Evolutionary conservation across 2,797 vertebrate genomes (phyloP), one percentile per base, ranked within the genome.

Genomic region (Rhabdophis nuchalis): DNA sequence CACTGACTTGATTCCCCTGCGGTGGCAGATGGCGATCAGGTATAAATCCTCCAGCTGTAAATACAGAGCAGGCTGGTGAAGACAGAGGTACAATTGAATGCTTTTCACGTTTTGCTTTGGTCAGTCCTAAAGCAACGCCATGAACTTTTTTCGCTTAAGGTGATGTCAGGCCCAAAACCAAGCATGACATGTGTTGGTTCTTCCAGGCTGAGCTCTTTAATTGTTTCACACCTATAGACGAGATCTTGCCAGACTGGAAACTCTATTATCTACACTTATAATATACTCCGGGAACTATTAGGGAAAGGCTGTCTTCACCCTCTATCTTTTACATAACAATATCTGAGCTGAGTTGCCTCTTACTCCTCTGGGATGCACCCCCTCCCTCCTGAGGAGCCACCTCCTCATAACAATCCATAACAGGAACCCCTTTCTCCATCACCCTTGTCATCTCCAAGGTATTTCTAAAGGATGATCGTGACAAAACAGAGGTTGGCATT

Each of bases 21-120:
- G 96, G 87, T 97, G 98, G 89, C 95, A 90, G 1, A 99, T 98
- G 77, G 99, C 99, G 0, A 99, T 98, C 94, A 99, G 96, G 96
- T 99, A 99, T 90, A 99, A 97, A 94, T 99, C 98, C 29, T 99
- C 98, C 0, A 98, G 93, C 99, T 99, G 97, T 27, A n/a, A 93
- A 88, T 72, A 93, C 4, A 23, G 0, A 64, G 27, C 0, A 6
- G 58, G 23, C 7, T 8, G 25, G 2, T 46, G 12, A 61, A 36
- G 6, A 90, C 56, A 72, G 20, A 85, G 23, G 8, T 23, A 9
- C 23, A 8, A 14, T 50, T 20, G 50, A 50, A 41, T 12, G 36
- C 54, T 41, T 57, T 36, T 56, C 60, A 86, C 3, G 1, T 86
- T 68, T 86, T 2, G 27, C 77, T 12, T 54, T 20, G 61, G 14